Percentiles rank a stretch among this genome's conserved stretches.
Conservation (phyloP, 2,888 invertebrate genomes). For the Synergus gifuensis region DNA sequence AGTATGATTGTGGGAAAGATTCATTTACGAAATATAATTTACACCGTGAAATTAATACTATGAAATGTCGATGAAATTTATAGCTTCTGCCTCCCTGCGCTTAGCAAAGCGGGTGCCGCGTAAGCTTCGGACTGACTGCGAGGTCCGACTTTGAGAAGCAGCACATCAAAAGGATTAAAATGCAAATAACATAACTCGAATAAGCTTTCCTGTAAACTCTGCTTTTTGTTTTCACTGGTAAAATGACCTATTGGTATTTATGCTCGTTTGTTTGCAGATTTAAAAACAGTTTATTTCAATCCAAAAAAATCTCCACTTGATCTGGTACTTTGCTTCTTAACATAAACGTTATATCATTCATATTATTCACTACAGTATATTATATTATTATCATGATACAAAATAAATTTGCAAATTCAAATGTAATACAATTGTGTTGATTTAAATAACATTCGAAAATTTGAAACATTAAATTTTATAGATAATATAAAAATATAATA, state of each 20-base stretch:
- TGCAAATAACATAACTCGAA: slow-evolving; percentile 57
- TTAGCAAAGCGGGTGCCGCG: slow-evolving; percentile 55
- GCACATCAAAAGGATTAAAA: slow-evolving; percentile 70
- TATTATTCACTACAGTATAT: no score
- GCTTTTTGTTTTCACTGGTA: slow-evolving; percentile 24
- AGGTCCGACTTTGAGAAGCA: slow-evolving; percentile 64
- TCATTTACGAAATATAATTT: slow-evolving; percentile 25
- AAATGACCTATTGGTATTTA: slow-evolving; percentile 27
- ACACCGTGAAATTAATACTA: slow-evolving; percentile 8
- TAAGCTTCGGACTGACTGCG: slow-evolving; percentile 56
- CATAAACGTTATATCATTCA: no score
- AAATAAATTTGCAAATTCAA: no score
- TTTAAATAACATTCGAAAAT: no score
- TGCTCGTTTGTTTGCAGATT: not conserved
- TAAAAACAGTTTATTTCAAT: not conserved
- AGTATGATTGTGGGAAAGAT: not conserved
- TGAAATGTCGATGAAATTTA: slow-evolving; percentile 48
- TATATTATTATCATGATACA: no score
- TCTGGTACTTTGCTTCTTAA: not conserved
- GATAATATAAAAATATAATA: no score
- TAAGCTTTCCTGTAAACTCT: slow-evolving; percentile 45
- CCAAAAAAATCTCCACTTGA: not conserved
- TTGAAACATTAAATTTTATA: no score
- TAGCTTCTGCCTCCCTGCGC: slow-evolving; percentile 62
- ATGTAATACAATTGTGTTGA: no score